A percentile compares a stretch with the other conserved stretches of the same genome.
Evolutionary conservation across 2,888 invertebrate genomes (phyloP).

Genomic region (Hirtodrosophila duncani): DNA sequence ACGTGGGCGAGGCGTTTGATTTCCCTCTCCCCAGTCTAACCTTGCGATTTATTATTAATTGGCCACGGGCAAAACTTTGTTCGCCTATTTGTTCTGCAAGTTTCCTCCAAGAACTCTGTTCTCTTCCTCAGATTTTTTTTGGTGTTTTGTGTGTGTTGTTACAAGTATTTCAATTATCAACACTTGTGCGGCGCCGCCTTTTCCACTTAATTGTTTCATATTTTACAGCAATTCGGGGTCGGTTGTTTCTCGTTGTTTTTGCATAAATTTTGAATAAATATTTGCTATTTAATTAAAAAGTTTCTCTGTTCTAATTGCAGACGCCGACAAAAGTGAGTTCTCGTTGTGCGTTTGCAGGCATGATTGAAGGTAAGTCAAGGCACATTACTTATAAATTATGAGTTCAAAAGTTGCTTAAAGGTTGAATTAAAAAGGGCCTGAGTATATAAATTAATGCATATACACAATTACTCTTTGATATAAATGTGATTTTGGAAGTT

Average conservation of each 20-base stretch:
- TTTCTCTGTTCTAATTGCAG: slow-evolving; percentile 36
- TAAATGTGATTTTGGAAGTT: too few species aligned
- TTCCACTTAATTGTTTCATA: slow-evolving; percentile 60
- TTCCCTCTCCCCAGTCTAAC: slow-evolving; percentile 12
- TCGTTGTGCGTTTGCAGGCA: too few species aligned
- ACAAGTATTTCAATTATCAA: slow-evolving; percentile 64
- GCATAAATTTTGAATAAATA: slow-evolving; percentile 58
- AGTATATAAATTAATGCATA: too few species aligned
- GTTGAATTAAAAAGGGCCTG: too few species aligned
- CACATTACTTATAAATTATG: neutral
- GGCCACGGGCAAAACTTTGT: slow-evolving; percentile 42
- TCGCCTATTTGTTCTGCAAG: slow-evolving; percentile 48
- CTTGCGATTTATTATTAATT: slow-evolving; percentile 65
- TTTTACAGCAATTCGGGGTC: slow-evolving; percentile 45
- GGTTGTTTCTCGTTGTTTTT: slow-evolving; percentile 25
- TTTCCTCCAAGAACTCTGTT: too few species aligned
- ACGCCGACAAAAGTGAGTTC: neutral
- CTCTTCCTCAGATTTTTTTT: neutral
- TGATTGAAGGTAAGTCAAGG: slow-evolving; percentile 5
- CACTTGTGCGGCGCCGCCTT: slow-evolving; percentile 52
- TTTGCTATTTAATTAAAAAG: slow-evolving; percentile 60
- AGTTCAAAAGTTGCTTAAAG: too few species aligned
- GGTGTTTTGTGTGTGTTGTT: neutral
- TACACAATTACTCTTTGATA: too few species aligned
- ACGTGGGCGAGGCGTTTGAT: slow-evolving; percentile 34